A percentile compares a stretch with the other conserved stretches of the same genome.
Evolutionary conservation across 2,888 invertebrate species (phyloP).

Genomic region (Polydrusus tereticollis): DNA sequence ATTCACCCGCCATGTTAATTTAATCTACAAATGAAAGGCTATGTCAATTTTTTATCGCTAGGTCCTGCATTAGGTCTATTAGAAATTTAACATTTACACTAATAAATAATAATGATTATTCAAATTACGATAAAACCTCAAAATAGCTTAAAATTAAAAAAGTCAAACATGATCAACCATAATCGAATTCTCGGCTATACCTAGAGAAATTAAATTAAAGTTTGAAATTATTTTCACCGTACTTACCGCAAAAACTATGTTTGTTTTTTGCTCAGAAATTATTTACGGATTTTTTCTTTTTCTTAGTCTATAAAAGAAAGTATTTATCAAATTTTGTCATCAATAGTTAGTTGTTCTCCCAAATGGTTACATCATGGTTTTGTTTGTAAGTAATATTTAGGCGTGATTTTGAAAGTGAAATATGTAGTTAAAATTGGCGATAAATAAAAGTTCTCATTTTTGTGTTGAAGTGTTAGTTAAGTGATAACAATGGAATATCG

Average conservation of each 20-base stretch:
- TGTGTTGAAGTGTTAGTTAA: neutral
- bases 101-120: neutral
- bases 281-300: slow-evolving; percentile 33
- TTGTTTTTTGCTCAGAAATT: slow-evolving; percentile 30
- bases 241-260: slow-evolving; percentile 39
- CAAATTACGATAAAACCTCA: slow-evolving; percentile 21
- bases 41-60: too few relatives aligned
- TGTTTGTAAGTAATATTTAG: slow-evolving; percentile 31
- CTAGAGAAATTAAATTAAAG: slow-evolving; percentile 32
- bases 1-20: too few relatives aligned
- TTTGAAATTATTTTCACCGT: slow-evolving; percentile 40
- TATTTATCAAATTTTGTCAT: slow-evolving; percentile 20
- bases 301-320: slow-evolving; percentile 45
- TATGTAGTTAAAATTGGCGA: neutral
- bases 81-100: too few relatives aligned
- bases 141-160: slow-evolving; percentile 8
- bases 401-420: slow-evolving; percentile 13
- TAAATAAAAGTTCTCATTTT: neutral
- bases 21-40: too few relatives aligned
- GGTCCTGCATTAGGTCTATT: too few relatives aligned
- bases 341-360: slow-evolving; percentile 31
- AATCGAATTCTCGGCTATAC: slow-evolving; percentile 21
- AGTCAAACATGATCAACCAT: slow-evolving; percentile 27
- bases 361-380: slow-evolving; percentile 32
- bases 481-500: too few relatives aligned